Evolutionary conservation across 2,113 vertebrate species (phyloP).

Genomic region (Rhinoderma darwinii): DNA sequence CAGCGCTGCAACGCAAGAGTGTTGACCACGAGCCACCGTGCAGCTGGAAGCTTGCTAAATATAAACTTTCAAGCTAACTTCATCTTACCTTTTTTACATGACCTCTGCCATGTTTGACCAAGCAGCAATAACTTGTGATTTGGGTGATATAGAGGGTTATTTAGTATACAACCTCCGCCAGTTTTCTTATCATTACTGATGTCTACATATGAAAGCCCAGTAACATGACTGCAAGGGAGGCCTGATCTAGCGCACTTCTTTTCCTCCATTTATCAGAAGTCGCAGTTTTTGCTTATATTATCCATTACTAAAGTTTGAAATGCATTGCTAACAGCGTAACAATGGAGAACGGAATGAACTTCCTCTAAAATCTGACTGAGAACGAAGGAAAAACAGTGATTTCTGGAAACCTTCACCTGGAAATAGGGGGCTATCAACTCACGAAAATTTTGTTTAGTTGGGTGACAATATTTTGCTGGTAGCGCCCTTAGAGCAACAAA

Average conservation of each 20-base stretch:
- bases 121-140: background rate
- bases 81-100: background rate
- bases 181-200: background rate
- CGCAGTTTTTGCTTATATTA: background rate
- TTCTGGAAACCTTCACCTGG: slow-evolving; percentile 10
- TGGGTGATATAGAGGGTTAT: background rate
- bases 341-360: background rate
- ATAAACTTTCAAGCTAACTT: too few relatives aligned
- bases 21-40: too few relatives aligned
- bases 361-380: background rate
- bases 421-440: slow-evolving; percentile 31
- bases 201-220: background rate
- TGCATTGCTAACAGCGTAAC: background rate
- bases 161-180: too few relatives aligned
- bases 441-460: slow-evolving; percentile 8
- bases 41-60: too few relatives aligned
- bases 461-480: background rate
- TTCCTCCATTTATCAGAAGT: background rate
- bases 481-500: background rate
- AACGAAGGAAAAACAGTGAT: background rate
- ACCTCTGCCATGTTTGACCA: background rate
- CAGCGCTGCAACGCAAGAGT: too few relatives aligned
- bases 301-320: background rate
- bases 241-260: background rate
- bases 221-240: background rate